Base-by-base conservation (phyloP, 2,888 invertebrate genomes). In the Callyntrura guangdongensis region DNA sequence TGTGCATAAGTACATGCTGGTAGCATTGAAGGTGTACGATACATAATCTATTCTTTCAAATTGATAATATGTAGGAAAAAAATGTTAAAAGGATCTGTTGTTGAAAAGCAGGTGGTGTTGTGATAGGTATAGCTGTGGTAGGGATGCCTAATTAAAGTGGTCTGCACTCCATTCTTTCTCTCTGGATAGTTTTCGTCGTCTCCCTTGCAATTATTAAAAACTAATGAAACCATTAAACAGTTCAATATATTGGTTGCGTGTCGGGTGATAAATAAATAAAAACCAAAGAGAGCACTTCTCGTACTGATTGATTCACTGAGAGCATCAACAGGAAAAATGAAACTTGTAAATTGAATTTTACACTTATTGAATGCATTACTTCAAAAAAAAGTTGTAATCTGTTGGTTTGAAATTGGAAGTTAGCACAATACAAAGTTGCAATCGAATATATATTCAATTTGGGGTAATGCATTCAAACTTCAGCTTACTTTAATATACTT, bases 211-310 rank as follows among this genome's bases (percentile, higher is more conserved):
- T 81, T 61, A 81, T 59, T 59, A 17, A 12, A 45, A 81, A 81
- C 61, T 81, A 81, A 81, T 81, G 81, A 81, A 81, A 81, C 81
- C 81, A 81, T 77, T 77, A 77, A 77, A 25, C n/a, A 53, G 49
- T 77, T 77, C 53, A 14, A 77, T 77, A 12, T 11, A 77, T 77
- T 8, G 77, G 22, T 14, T 53, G 22, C 3, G 14, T 53, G 49
- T 77, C 25, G 53, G 53, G n/a, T 47, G 22, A 69, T 69, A 36
- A 45, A 69, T 61, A 8, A 17, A 61, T 17, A 61, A 2, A 14
- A 61, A 17, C 59, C 17, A 17, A 17, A 17, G 17, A n/a, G n/a
- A 61, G 8, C 45, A 36, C 36, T 14, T 53, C 69, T 69, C n/a
- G 69, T 36, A 45, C 36, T 69, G 36, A 69, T 69, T 36, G 69